Percentiles rank a stretch among this genome's conserved stretches.
These are phyloP conservation scores for Molothrus aeneus DNA, from an alignment of 2,797 vertebrate species.

Conservation along the genomic window DNA sequence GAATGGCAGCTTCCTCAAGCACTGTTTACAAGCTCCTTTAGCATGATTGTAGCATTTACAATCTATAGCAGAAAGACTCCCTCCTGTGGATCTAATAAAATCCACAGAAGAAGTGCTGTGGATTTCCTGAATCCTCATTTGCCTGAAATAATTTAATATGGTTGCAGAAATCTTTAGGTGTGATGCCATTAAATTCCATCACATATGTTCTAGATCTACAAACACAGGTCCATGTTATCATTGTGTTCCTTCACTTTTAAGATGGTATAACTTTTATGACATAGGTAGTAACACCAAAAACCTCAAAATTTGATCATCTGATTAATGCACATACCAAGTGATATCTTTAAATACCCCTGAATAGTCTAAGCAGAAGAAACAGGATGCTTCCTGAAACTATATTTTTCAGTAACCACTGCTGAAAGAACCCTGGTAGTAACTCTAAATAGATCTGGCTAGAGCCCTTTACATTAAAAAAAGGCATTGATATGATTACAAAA, in stretches of 20 bases:
- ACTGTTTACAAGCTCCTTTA: slow-evolving; percentile 49
- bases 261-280: background rate
- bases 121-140: background rate
- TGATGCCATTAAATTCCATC: background rate
- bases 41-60: background rate
- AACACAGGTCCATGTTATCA: accelerated
- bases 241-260: background rate
- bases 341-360: background rate
- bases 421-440: background rate
- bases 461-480: background rate
- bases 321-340: background rate
- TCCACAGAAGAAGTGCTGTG: slow-evolving; percentile 10
- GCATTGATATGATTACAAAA: background rate
- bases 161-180: background rate
- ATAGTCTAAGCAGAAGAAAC: background rate
- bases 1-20: slow-evolving; percentile 13
- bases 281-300: background rate
- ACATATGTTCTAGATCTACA: background rate
- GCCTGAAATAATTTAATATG: background rate
- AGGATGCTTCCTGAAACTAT: background rate
- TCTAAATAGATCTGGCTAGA: background rate
- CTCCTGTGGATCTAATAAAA: slow-evolving; percentile 59
- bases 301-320: background rate
- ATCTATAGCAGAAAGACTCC: slow-evolving; percentile 62
- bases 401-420: background rate